Conservation (phyloP, 92 coral and sea anemone species). For the Actinostola sp. region DNA sequence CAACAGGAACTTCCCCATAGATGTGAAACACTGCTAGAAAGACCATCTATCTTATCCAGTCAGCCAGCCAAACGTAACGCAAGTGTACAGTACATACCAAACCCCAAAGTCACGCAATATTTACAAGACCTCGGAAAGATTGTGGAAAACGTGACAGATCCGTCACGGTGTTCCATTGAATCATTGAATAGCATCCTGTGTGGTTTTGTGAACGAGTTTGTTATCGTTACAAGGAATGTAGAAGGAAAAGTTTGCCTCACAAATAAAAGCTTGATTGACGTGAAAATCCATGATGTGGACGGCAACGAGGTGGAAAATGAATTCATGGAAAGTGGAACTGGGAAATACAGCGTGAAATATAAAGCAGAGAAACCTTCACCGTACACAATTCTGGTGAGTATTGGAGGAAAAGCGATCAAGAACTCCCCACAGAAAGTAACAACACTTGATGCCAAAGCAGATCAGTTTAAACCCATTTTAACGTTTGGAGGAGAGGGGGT, state of each 20-base stretch:
- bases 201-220: constrained; percentile 14
- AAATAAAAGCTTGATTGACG: neutral
- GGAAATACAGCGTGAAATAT: neutral
- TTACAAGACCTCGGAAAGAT: constrained; percentile 16
- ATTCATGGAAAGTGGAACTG: neutral
- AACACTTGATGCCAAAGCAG: neutral
- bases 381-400: neutral
- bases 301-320: neutral
- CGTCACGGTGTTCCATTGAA: constrained; percentile 16
- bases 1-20: constrained; percentile 1
- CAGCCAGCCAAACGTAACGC: constrained; percentile 9
- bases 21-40: neutral
- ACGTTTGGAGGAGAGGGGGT: neutral
- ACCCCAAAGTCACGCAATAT: neutral
- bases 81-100: constrained; percentile 2
- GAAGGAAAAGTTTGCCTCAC: constrained; percentile 1
- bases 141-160: constrained; percentile 18
- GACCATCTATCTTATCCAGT: neutral
- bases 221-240: constrained; percentile 6
- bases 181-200: neutral
- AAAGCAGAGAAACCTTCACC: constrained; percentile 6
- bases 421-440: constrained; percentile 10
- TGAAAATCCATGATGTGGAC: neutral
- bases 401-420: constrained; percentile 11
- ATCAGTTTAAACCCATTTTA: neutral